phyloP scores from a whole-genome alignment of 2,888 invertebrate genomes.

The Hoplodrina ambigua region DNA sequence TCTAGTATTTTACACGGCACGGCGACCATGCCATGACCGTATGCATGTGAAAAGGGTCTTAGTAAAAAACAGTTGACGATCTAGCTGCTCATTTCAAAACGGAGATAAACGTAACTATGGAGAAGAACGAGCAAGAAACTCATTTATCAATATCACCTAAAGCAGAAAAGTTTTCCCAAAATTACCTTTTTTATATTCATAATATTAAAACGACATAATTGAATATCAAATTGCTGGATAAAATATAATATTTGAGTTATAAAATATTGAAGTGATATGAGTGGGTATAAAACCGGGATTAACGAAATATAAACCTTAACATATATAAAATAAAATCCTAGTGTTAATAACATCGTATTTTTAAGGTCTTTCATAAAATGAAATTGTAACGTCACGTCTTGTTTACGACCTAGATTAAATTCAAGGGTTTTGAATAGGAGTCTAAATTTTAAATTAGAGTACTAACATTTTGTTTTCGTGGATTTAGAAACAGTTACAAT shows the following conservation, averaged over 20 bases:
- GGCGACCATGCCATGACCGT: no score
- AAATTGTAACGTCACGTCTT: conserved; percentile 1
- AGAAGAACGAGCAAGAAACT: no score
- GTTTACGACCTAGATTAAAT: conserved; percentile 23
- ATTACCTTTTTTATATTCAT: not conserved
- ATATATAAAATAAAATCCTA: conserved; percentile 13
- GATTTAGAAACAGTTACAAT: conserved; percentile 3
- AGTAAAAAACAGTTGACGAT: no score
- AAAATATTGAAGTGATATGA: conserved; percentile 19
- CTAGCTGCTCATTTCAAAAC: no score
- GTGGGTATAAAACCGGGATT: not conserved
- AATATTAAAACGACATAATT: conserved; percentile 9
- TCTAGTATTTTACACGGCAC: no score
- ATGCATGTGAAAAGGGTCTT: no score
- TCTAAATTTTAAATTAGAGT: conserved; percentile 15
- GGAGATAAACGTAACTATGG: no score
- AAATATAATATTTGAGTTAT: conserved; percentile 13
- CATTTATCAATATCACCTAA: not conserved
- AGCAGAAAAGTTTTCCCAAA: not conserved
- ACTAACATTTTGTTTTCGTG: not conserved
- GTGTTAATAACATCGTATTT: conserved; percentile 27
- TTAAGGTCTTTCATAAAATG: conserved; percentile 34
- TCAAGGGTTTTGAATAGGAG: conserved; percentile 3
- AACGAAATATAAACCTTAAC: conserved; percentile 12
- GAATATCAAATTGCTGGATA: conserved; percentile 20